These are phyloP conservation scores for Psammodynastes pulverulentus DNA, from an alignment of 2,113 vertebrate genomes.

Conservation along the genomic window DNA sequence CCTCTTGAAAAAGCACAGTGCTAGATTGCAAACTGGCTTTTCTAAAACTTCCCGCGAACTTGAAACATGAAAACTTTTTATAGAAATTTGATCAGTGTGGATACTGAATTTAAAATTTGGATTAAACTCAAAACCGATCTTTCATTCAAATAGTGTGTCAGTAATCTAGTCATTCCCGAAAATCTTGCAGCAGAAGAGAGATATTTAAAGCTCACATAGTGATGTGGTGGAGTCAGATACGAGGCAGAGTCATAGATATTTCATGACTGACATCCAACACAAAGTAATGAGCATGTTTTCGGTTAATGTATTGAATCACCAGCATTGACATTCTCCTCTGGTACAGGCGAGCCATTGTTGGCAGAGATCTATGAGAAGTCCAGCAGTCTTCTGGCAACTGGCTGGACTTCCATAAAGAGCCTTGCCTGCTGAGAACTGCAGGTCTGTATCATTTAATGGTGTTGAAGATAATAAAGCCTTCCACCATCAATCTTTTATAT, in stretches of 20 bases:
- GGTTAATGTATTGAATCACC: not conserved
- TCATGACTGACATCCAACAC: not conserved
- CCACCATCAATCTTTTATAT: not conserved
- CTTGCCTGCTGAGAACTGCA: not conserved
- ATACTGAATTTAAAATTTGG: not conserved
- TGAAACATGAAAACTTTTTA: not conserved
- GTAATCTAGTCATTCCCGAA: not conserved
- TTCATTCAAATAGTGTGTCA: not conserved
- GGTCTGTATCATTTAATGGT: conserved; percentile 15
- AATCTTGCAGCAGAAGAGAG: not conserved
- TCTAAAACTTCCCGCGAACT: not conserved
- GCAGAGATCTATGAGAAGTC: not conserved
- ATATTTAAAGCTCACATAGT: not conserved
- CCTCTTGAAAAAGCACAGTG: not conserved
- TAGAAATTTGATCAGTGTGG: not conserved
- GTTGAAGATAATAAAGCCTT: not conserved
- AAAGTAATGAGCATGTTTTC: not conserved
- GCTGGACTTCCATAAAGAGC: not conserved
- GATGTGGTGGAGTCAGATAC: not conserved
- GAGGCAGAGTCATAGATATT: not conserved
- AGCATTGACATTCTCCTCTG: not conserved
- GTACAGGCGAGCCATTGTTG: not conserved
- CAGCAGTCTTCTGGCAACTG: not conserved
- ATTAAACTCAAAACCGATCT: not conserved
- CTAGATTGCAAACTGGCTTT: not conserved